These are phyloP conservation scores for Drosophila obscura DNA, from an alignment of 1,140 invertebrate species.

Conservation along the genomic window DNA sequence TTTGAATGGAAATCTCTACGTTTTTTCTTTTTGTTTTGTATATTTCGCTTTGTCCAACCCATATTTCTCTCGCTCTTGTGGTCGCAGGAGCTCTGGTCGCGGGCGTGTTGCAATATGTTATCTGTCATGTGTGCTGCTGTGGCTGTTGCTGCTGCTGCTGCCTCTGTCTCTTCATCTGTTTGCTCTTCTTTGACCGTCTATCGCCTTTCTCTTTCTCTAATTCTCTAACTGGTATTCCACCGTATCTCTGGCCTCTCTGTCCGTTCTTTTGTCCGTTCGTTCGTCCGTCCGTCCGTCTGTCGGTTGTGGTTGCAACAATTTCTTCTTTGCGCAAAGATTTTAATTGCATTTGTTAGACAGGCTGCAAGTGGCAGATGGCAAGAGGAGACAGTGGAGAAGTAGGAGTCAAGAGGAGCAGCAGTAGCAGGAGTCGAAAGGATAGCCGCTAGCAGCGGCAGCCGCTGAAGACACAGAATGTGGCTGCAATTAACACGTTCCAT, in stretches of 20 bases:
- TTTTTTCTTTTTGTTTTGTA: background rate
- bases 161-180: background rate
- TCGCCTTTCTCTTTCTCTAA: background rate
- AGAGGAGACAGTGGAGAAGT: background rate
- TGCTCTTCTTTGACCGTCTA: slow-evolving; percentile 4
- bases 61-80: too few species aligned
- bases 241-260: too few species aligned
- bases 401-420: background rate
- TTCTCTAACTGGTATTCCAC: too few species aligned
- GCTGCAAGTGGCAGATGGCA: slow-evolving; percentile 44
- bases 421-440: slow-evolving; percentile 3
- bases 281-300: background rate
- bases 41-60: too few species aligned
- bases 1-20: slow-evolving; percentile 9
- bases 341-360: slow-evolving; percentile 70
- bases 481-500: slow-evolving; percentile 67
- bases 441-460: background rate
- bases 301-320: slow-evolving; percentile 43
- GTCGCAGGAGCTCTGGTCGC: too few species aligned
- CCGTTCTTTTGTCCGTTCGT: too few species aligned
- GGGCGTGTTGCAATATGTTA: slow-evolving; percentile 17
- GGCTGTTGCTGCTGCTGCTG: too few species aligned
- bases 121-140: slow-evolving; percentile 12
- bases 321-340: slow-evolving; percentile 56
- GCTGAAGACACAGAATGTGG: slow-evolving; percentile 19